Conservation (phyloP, 2,113 vertebrate species). For the Balaenoptera acutorostrata region DNA sequence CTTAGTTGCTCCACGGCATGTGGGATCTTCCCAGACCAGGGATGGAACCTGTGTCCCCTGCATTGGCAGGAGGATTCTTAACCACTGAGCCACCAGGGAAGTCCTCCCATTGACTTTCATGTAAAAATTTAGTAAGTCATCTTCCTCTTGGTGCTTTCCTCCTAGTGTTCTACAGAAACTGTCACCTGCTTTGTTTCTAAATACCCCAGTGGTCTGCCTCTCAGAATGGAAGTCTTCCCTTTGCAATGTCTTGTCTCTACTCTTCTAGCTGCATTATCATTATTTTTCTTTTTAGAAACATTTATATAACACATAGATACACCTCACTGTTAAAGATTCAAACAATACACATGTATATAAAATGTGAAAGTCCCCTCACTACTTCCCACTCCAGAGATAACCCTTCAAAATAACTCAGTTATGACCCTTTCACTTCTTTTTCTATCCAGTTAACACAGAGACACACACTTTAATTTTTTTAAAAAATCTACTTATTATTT, state of each 20-base stretch:
- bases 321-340: background rate
- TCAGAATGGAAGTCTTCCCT: background rate
- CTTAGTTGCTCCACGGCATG: too few relatives aligned
- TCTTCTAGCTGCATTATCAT: background rate
- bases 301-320: background rate
- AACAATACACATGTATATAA: background rate
- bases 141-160: background rate
- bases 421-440: background rate
- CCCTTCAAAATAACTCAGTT: background rate
- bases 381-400: background rate
- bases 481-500: background rate
- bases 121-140: background rate
- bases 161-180: background rate
- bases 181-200: background rate
- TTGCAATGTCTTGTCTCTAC: background rate
- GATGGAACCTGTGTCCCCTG: too few relatives aligned
- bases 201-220: background rate
- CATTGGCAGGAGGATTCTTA: too few relatives aligned
- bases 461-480: background rate
- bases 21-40: too few relatives aligned
- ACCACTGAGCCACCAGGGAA: too few relatives aligned
- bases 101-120: background rate
- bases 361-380: background rate
- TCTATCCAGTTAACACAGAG: background rate
- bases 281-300: slow-evolving; percentile 1